Evolutionary conservation across 2,888 invertebrate species (phyloP).

Genomic region (Gymnoscelis rufifasciata): DNA sequence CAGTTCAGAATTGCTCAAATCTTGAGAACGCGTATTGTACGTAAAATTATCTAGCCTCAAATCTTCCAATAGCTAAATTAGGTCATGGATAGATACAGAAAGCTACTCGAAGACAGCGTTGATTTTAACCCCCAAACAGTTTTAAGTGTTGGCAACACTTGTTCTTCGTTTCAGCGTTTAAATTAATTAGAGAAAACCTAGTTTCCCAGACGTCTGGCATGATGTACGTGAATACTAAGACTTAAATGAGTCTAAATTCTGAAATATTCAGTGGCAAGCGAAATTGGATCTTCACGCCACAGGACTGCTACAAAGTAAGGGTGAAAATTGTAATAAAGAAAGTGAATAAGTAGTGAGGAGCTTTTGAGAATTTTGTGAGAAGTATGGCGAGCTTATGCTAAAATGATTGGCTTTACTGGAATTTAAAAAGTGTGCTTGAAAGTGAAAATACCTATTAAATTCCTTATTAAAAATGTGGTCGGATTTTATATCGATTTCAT

Average conservation of each 20-base stretch:
- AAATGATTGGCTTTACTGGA: conserved; percentile 8
- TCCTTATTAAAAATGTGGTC: too few relatives aligned
- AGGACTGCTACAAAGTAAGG: neutral
- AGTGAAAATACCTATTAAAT: neutral
- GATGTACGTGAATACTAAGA: neutral
- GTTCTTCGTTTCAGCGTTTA: conserved; percentile 1
- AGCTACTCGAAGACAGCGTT: too few relatives aligned
- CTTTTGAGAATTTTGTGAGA: conserved; percentile 6
- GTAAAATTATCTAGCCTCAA: too few relatives aligned
- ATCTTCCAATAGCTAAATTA: too few relatives aligned
- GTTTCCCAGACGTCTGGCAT: conserved; percentile 5
- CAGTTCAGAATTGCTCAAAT: too few relatives aligned
- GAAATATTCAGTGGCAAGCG: neutral
- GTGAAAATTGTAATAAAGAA: conserved; percentile 5
- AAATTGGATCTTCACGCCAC: conserved; percentile 3
- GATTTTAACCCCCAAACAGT: too few relatives aligned
- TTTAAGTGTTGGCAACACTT: neutral
- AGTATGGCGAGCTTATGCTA: conserved; percentile 12
- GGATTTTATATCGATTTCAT: too few relatives aligned
- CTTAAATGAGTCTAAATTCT: conserved; percentile 4
- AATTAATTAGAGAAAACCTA: conserved; percentile 1
- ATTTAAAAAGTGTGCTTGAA: neutral
- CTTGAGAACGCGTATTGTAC: too few relatives aligned
- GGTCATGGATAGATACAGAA: too few relatives aligned
- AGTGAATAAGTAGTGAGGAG: conserved; percentile 7